These are phyloP conservation scores for Pygocentrus nattereri DNA, from an alignment of 2,797 vertebrate genomes.

Conservation along the genomic window DNA sequence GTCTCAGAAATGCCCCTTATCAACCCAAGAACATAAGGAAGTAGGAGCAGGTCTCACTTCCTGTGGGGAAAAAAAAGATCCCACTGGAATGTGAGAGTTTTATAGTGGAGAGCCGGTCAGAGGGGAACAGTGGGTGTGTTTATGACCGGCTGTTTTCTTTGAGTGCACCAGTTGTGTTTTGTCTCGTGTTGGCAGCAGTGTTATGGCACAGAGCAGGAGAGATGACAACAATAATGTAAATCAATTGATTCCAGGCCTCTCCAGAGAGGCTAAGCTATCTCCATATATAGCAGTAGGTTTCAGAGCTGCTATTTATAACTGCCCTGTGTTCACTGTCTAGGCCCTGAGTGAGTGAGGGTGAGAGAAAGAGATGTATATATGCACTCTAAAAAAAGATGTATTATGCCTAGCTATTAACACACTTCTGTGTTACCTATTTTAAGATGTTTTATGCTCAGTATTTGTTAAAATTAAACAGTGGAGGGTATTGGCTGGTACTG, in stretches of 20 bases:
- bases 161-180: slow-evolving; percentile 19
- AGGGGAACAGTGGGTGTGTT: neutral
- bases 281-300: slow-evolving; percentile 81
- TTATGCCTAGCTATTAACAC: neutral
- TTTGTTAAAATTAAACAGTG: neutral
- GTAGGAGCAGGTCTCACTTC: slow-evolving; percentile 27
- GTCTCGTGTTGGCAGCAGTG: slow-evolving; percentile 4
- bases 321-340: slow-evolving; percentile 63
- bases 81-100: slow-evolving; percentile 6
- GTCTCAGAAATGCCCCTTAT: slow-evolving; percentile 21
- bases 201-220: slow-evolving; percentile 43
- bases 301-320: slow-evolving; percentile 73
- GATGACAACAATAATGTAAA: slow-evolving; percentile 63
- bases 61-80: slow-evolving; percentile 15
- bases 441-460: too few species aligned
- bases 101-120: neutral
- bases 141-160: slow-evolving; percentile 6
- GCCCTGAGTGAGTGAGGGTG: slow-evolving; percentile 11
- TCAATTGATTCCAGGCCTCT: slow-evolving; percentile 68
- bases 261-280: slow-evolving; percentile 66
- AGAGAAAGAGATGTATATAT: neutral
- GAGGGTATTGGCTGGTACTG: too few species aligned
- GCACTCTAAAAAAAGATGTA: neutral
- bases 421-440: neutral
- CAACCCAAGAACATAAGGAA: slow-evolving; percentile 41